Base-by-base conservation (phyloP, 2,888 invertebrate genomes). In the Machimus rusticus region DNA sequence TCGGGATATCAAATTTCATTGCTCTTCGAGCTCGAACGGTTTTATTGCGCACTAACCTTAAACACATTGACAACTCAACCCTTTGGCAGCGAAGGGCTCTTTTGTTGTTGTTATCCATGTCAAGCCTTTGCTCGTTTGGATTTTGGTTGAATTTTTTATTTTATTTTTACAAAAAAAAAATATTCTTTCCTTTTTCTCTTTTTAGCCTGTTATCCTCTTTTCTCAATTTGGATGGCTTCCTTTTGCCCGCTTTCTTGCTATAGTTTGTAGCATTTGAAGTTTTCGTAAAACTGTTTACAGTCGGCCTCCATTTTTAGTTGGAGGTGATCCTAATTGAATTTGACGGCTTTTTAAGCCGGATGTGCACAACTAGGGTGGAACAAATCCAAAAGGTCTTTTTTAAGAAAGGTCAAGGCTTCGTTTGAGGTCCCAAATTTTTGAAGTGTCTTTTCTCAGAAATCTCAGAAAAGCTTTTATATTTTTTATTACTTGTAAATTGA, bases 31-130 rank as follows among this genome's bases (percentile, higher is more conserved):
- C 85, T 85, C 43, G 74, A 85, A 85, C 85, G 85, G 74, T 85
- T 85, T 89, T 89, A 89, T 88, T 89, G 89, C 89, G 89, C 89
- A 89, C 88, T 89, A 87, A 88, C 88, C 89, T 89, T 89, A 89
- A 89, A 88, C 89, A 87, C 88, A 89, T 89, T 88, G 89, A 89
- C 88, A 89, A 89, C 88, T 88, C 55, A 87, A 85, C 85, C 85
- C 85, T 85, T 85, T 85, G 74, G 85, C 74, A 85, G 74, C 85
- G 23, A 85, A 85, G 74, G 85, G 85, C 85, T 43, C 57, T 43
- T 37, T 85, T 85, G 85, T 85, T 84, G 74, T 85, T 85, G 43
- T 74, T 85, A 74, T 85, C 74, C 66, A 66, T 84, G 82, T 82
- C 66, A 51, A 31, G 37, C 34, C 31, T 66, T 66, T 66, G 66